Base-by-base conservation (phyloP, 1,140 invertebrate genomes). In the Chymomyza costata region DNA sequence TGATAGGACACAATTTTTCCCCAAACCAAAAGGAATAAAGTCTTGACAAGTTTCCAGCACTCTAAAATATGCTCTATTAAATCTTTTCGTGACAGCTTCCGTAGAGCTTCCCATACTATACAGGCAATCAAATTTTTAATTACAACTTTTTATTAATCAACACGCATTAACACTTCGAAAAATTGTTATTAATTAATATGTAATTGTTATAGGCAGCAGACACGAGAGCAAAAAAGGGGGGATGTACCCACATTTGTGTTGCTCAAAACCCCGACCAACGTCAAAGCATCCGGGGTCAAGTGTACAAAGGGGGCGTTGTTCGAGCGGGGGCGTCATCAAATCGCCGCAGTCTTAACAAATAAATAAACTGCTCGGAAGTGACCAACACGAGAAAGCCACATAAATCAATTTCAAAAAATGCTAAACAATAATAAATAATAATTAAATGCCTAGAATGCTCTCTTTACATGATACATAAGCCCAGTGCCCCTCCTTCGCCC, bases 391-490 rank as follows among this genome's bases (percentile, higher is more conserved):
- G 40, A 76, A 62, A 65, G 52, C 66, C 71, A 57, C 70, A 76
- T 76, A 78, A 78, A 76, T 76, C 70, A 76, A 76, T 76, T 76
- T 76, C 46, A 50, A 43, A 58, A 70, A 70, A 52, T 41, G 70
- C 70, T 76, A 76, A 76, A 78, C 70, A 76, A 66, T 76, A 71
- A 76, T 76, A 76, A 76, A 76, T 76, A 76, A 76, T 76, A 76
- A 76, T 76, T 76, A 76, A 76, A 63, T 78, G 62, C 38, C 53
- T 34, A 38, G 35, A 62, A 30, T 34, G 64, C 64, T 64, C 49
- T 64, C 52, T 35, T 1, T 0, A 21, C 46, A 37, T 40, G 21
- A 21, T 32, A 25, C 44, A 40, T 18, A n/a, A 10, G 14, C 19
- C 15, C 30, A 19, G 15, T 14, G 0, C n/a, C 35, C 7, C 19